These are phyloP conservation scores for Ctenochaetus hawaiiensis DNA, from an alignment of 2,797 vertebrate genomes.

Conservation along the genomic window DNA sequence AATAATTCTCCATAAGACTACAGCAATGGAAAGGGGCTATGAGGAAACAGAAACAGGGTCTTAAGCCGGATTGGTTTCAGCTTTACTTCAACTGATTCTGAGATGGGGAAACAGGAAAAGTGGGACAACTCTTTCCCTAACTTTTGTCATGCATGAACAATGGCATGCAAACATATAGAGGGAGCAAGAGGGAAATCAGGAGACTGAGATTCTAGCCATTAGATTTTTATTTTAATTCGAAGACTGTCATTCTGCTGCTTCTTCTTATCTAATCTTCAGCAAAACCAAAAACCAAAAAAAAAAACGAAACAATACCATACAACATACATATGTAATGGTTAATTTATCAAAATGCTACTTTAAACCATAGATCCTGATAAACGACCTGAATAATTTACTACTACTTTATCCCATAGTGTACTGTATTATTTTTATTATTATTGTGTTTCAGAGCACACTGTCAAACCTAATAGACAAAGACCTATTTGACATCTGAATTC, in stretches of 20 bases:
- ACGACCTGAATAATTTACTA: too few species aligned
- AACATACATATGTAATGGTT: neutral
- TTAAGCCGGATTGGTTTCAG: constrained; percentile 59
- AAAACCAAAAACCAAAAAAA: neutral
- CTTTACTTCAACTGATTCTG: constrained; percentile 38
- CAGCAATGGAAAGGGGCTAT: constrained; percentile 20
- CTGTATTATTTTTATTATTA: neutral
- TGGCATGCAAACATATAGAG: constrained; percentile 46
- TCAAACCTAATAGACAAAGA: neutral
- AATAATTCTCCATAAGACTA: constrained; percentile 54
- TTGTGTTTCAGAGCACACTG: neutral
- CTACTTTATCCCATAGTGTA: neutral
- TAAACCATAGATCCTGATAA: neutral
- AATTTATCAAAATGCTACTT: neutral
- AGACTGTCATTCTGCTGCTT: constrained; percentile 20
- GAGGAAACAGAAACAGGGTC: constrained; percentile 29
- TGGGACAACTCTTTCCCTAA: constrained; percentile 58
- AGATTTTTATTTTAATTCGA: constrained; percentile 45
- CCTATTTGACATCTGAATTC: constrained; percentile 1
- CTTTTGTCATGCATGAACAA: constrained; percentile 68
- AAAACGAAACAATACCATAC: neutral
- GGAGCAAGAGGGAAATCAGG: constrained; percentile 26
- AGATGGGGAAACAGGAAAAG: constrained; percentile 30
- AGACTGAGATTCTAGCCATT: constrained; percentile 39
- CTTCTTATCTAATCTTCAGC: neutral